Base-by-base conservation (phyloP, 2,113 vertebrate species). In the Phycodurus eques region DNA sequence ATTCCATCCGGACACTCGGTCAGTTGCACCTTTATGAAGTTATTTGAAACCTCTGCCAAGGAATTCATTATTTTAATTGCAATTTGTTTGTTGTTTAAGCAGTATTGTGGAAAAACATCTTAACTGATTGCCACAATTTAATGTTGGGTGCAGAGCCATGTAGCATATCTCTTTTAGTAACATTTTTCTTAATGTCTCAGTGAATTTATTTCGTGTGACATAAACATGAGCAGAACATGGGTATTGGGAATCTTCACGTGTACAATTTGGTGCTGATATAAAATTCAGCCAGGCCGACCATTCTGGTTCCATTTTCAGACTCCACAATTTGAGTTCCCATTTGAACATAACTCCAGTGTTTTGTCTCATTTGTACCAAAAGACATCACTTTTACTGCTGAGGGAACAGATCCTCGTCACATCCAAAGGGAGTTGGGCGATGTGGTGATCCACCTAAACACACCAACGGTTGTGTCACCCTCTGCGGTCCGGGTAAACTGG, bases 1-100 rank as follows among this genome's bases (percentile, higher is more conserved):
- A 98, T 59, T 95, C 96, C 1, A 93, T 99, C 74, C 95, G 96
- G 89, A 99, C 96, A 46, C 96, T 97, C 90, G 97, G 97, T 99
- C 63, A 77, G 87, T 82, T 56, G 39, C 13, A 43, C 1, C 5
- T 73, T 7, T 0, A 5, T 4, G 8, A 46, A 57, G 14, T 59
- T 13, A n/a, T 56, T 56, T 8, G 20, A 20, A 2, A 5, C 54
- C 20, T 56, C 22, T 56, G 5, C 14, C 17, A 53, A 53, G 17
- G 7, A 53, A 17, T 22, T 27, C 27, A 27, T 27, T 27, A 27
- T 27, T 27, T 27, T 1, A 27, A 27, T 27, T 27, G 27, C 27
- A 27, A 27, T 27, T 27, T 27, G 27, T 27, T 27, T 27, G 27
- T 27, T 27, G 27, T 27, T 27, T 27, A 27, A 27, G 27, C 27